Conservation (phyloP, 2,888 invertebrate genomes). For the Phlogophora meticulosa region DNA sequence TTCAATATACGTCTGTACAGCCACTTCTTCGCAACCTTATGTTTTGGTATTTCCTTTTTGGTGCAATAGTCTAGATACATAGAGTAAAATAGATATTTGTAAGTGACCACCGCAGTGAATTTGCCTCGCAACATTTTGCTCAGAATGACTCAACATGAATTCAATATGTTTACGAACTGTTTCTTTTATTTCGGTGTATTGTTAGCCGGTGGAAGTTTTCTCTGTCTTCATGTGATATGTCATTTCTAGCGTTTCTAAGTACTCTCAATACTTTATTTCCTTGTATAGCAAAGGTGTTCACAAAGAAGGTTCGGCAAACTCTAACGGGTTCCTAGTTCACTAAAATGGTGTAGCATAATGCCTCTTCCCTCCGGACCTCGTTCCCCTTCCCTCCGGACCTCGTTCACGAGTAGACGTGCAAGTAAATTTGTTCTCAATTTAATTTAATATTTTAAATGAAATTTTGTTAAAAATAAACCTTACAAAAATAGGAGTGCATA, state of each 20-base stretch:
- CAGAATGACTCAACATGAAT: slow-evolving; percentile 7
- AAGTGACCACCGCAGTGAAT: background rate
- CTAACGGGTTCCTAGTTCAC: slow-evolving; percentile 7
- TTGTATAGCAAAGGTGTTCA: slow-evolving; percentile 9
- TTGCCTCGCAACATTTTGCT: background rate
- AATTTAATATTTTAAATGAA: no score
- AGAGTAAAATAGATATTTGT: slow-evolving; percentile 9
- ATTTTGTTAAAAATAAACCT: no score
- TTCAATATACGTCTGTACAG: slow-evolving; percentile 21
- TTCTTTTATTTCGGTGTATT: slow-evolving; percentile 7
- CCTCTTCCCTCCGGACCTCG: no score
- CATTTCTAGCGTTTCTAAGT: background rate
- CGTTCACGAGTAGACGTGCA: no score
- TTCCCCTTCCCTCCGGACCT: no score
- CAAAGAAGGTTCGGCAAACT: slow-evolving; percentile 24
- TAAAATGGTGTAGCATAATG: slow-evolving; percentile 20
- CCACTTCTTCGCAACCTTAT: slow-evolving; percentile 9
- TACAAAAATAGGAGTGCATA: no score
- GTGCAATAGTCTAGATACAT: slow-evolving; percentile 19
- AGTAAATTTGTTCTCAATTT: no score
- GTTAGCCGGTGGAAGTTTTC: background rate
- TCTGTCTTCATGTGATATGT: slow-evolving; percentile 1
- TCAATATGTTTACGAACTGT: slow-evolving; percentile 21
- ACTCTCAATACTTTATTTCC: background rate
- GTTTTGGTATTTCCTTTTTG: background rate